Conservation (phyloP, 2,113 vertebrate genomes). For the Pygoscelis antarcticus region DNA sequence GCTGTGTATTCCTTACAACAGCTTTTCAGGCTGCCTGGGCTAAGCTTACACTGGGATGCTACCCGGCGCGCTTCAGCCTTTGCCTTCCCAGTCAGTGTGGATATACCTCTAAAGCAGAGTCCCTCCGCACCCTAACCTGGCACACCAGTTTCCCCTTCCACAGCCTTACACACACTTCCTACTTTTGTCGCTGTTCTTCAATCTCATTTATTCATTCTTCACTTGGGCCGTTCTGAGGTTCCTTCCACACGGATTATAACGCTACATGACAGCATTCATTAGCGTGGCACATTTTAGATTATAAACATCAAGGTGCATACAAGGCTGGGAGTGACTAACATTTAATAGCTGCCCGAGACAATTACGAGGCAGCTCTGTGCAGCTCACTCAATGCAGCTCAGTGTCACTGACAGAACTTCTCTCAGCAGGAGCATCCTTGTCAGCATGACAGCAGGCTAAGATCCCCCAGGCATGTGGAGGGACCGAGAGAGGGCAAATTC, state of each 20-base stretch:
- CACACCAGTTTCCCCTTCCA: neutral
- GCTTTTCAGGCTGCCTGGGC: neutral
- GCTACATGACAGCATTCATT: neutral
- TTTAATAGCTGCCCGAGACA: slow-evolving; percentile 5
- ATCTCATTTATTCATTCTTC: neutral
- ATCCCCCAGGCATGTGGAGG: neutral
- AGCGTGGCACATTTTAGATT: neutral
- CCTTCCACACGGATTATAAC: neutral
- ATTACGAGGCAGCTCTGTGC: neutral
- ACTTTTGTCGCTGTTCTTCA: neutral
- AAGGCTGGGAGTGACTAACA: slow-evolving; percentile 25
- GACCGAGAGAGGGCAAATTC: slow-evolving; percentile 10
- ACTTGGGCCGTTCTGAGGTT: neutral
- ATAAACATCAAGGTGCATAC: neutral
- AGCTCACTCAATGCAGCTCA: neutral
- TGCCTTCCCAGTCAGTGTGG: neutral
- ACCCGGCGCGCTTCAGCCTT: neutral
- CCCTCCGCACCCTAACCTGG: neutral
- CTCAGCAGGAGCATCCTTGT: slow-evolving; percentile 22
- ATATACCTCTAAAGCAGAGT: neutral
- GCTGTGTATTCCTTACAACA: neutral
- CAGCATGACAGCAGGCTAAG: slow-evolving; percentile 9
- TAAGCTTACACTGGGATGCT: neutral
- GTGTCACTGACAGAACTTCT: slow-evolving; percentile 19
- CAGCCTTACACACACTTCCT: neutral